phyloP scores from a whole-genome alignment of 2,113 vertebrate genomes.

The Cyprinodon brontotheroides region DNA sequence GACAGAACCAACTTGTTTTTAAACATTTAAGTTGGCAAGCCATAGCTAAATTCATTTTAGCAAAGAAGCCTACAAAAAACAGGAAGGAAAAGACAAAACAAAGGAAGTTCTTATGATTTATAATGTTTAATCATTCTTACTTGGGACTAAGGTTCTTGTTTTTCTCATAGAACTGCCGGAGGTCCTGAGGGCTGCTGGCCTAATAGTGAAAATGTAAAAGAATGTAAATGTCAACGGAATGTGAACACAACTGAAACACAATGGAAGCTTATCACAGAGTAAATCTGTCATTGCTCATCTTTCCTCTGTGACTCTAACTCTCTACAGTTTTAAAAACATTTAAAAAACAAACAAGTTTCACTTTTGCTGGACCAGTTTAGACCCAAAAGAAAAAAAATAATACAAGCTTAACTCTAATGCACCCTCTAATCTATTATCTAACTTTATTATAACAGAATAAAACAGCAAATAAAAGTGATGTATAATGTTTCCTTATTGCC shows the following conservation, averaged over 20 bases:
- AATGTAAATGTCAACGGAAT: neutral
- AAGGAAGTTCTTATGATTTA: neutral
- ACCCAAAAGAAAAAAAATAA: neutral
- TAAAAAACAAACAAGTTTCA: neutral
- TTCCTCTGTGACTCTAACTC: neutral
- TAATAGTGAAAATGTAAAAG: conserved; percentile 54
- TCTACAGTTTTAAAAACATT: no score
- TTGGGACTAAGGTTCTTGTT: conserved; percentile 93
- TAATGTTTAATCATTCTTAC: conserved; percentile 77
- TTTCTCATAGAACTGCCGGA: conserved; percentile 97
- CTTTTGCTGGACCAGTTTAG: conserved; percentile 1
- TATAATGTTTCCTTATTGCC: neutral
- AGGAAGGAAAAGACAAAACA: neutral
- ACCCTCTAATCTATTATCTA: neutral
- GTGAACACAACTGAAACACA: neutral
- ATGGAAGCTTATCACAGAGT: neutral
- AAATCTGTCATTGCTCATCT: neutral
- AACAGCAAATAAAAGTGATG: neutral
- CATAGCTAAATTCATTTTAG: neutral
- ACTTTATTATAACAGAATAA: neutral
- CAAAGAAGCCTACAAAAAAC: neutral
- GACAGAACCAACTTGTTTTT: neutral
- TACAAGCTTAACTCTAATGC: neutral
- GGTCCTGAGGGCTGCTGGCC: conserved; percentile 98
- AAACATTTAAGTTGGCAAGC: neutral